phyloP scores from a whole-genome alignment of 37 sponge, comb jelly and placozoan species.

The Sycon ciliatum region DNA sequence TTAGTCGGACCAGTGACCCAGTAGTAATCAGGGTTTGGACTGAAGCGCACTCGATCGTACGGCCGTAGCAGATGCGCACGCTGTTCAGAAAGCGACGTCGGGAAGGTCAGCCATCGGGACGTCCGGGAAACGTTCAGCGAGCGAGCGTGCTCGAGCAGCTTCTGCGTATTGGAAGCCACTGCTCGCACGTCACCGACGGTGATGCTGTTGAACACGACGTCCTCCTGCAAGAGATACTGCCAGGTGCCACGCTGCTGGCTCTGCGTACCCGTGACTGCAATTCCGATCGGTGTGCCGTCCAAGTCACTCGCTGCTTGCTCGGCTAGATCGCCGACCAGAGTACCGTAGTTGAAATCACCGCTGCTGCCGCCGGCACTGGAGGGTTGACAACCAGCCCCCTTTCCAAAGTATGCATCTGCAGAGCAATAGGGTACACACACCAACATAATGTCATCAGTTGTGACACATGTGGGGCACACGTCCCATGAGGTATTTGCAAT shows the following conservation, averaged over 20 bases:
- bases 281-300: constrained; percentile 43
- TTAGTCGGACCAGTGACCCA: constrained; percentile 32
- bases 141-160: too few species aligned
- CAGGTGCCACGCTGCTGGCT: constrained; percentile 37
- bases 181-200: too few species aligned
- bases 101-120: constrained; percentile 55
- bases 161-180: too few species aligned
- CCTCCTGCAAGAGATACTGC: constrained; percentile 41
- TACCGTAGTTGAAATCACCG: too few species aligned
- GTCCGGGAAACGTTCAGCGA: too few species aligned
- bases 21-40: constrained; percentile 48
- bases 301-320: too few species aligned
- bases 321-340: too few species aligned
- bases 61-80: constrained; percentile 53
- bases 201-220: too few species aligned
- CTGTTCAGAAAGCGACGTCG: constrained; percentile 28
- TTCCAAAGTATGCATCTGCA: constrained; percentile 52
- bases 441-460: neutral
- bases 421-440: neutral
- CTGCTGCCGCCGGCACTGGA: too few species aligned
- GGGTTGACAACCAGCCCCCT: constrained; percentile 49
- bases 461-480: too few species aligned
- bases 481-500: too few species aligned
- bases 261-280: constrained; percentile 36
- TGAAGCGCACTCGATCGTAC: constrained; percentile 51